Conservation (phyloP, 2,113 vertebrate genomes). For the Bufo gargarizans region DNA sequence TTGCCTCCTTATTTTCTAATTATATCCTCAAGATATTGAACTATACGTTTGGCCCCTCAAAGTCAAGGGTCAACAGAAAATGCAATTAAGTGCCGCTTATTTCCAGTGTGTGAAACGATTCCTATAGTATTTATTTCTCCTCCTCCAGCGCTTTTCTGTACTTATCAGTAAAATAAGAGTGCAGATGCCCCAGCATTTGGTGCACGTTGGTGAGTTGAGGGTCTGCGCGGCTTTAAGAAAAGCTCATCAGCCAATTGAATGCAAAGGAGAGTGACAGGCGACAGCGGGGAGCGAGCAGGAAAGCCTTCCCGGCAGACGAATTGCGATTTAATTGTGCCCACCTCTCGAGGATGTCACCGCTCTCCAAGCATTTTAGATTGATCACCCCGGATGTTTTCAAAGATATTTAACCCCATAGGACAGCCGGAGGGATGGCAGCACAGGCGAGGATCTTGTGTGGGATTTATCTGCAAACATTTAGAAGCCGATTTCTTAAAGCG, state of each 20-base stretch:
- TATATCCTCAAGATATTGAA: no score
- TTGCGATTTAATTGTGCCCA: slow-evolving; percentile 49
- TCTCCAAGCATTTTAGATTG: slow-evolving; percentile 48
- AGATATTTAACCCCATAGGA: slow-evolving; percentile 51
- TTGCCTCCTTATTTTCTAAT: no score
- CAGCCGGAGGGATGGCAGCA: neutral
- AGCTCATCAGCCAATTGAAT: slow-evolving; percentile 18
- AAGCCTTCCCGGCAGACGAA: slow-evolving; percentile 48
- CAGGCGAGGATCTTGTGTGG: neutral
- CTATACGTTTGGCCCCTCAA: no score
- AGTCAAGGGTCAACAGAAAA: neutral
- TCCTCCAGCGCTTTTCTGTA: neutral
- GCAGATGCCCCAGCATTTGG: slow-evolving; percentile 30
- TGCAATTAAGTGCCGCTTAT: neutral
- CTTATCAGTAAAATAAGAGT: slow-evolving; percentile 42
- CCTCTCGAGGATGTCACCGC: slow-evolving; percentile 46
- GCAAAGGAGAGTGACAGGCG: slow-evolving; percentile 25
- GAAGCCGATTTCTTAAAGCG: neutral
- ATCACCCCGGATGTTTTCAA: slow-evolving; percentile 52
- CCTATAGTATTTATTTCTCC: neutral
- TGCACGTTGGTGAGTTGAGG: neutral
- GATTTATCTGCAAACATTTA: neutral
- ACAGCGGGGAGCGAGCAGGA: neutral
- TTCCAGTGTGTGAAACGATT: neutral
- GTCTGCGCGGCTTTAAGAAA: slow-evolving; percentile 5